Percentiles rank a stretch among this genome's conserved stretches.
These are phyloP conservation scores for Leptinotarsa rubiginosa DNA, from an alignment of 2,888 invertebrate species.

Conservation along the genomic window DNA sequence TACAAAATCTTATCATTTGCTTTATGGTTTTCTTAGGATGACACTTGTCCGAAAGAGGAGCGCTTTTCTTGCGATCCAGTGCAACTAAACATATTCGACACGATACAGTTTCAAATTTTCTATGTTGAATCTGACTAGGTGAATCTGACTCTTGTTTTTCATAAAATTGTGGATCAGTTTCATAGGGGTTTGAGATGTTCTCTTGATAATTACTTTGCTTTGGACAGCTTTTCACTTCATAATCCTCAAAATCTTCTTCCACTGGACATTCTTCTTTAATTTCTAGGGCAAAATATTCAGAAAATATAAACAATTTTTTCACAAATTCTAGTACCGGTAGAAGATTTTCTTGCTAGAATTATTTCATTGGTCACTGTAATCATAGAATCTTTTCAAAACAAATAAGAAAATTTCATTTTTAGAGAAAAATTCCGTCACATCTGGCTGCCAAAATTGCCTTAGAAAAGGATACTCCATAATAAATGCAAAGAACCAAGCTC, in stretches of 20 bases:
- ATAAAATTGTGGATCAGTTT: background rate
- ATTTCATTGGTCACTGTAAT: too few species aligned
- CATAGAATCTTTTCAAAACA: too few species aligned
- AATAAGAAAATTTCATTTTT: too few species aligned
- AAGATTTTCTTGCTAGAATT: background rate
- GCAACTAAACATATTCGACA: conserved; percentile 16
- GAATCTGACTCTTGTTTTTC: background rate
- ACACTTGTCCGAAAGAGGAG: conserved; percentile 9
- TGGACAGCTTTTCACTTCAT: background rate
- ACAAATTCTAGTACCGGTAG: background rate
- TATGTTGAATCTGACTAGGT: background rate
- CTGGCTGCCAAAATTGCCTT: too few species aligned
- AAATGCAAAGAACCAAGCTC: too few species aligned
- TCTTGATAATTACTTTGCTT: background rate
- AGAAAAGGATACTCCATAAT: too few species aligned
- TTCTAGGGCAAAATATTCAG: background rate
- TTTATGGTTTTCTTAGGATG: conserved; percentile 21
- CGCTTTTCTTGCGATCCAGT: background rate
- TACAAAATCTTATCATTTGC: conserved; percentile 21
- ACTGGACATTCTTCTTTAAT: background rate
- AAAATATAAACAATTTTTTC: background rate
- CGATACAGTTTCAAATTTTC: background rate
- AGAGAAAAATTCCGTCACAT: too few species aligned
- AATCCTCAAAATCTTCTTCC: background rate
- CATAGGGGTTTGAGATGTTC: background rate